Conservation (phyloP, 2,888 invertebrate species). For the Drosophila mayaguana region DNA sequence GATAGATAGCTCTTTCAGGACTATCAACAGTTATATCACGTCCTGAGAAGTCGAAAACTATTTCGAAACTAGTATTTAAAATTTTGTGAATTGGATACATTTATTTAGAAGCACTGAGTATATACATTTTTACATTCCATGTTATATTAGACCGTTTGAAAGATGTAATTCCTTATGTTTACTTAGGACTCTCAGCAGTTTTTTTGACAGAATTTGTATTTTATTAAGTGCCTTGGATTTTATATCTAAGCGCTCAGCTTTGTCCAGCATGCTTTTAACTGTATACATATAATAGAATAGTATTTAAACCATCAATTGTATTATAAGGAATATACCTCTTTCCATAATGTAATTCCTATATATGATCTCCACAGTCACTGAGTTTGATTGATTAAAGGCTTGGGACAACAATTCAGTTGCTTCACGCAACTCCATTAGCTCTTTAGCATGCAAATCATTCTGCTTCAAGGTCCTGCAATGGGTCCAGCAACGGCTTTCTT, state of each 20-base stretch:
- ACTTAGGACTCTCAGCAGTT: conserved; percentile 17
- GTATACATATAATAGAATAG: conserved; percentile 1
- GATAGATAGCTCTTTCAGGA: not conserved
- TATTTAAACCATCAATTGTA: not conserved
- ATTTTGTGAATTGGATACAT: no score
- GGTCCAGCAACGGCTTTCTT: conserved; percentile 26
- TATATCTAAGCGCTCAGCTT: conserved; percentile 19
- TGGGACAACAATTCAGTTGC: conserved; percentile 1
- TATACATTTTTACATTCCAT: no score
- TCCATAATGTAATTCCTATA: conserved; percentile 21
- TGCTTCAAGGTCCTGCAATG: conserved; percentile 28
- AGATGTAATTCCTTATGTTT: conserved; percentile 16
- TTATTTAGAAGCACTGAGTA: no score
- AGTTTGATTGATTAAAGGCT: not conserved
- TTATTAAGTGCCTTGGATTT: conserved; percentile 7
- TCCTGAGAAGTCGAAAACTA: not conserved
- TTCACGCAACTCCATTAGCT: not conserved
- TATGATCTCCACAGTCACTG: conserved; percentile 9
- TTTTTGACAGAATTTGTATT: conserved; percentile 33
- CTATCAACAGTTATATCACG: not conserved
- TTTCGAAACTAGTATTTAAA: no score
- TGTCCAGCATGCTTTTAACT: conserved; percentile 39
- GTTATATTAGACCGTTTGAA: not conserved
- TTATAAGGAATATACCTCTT: conserved; percentile 12
- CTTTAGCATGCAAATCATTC: not conserved